Evolutionary conservation across 2,113 vertebrate genomes (phyloP), one percentile per base, ranked within the genome.

Genomic region (Ptilorrhoa leucosticta): DNA sequence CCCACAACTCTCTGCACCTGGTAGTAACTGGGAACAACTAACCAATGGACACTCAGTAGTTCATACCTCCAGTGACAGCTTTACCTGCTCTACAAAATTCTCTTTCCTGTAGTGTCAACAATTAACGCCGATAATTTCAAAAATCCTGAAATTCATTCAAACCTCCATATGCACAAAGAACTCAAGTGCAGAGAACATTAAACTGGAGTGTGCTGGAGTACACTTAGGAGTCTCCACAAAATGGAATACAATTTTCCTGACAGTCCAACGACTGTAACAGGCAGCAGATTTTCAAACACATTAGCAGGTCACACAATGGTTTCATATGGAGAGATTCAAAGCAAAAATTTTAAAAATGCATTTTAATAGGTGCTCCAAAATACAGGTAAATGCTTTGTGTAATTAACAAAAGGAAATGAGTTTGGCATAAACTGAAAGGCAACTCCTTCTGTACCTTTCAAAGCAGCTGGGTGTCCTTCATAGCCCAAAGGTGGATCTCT

Each of bases 361-460:
- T 76, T 77, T 76, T 42, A 78, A 71, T 22, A 16, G 20, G 4
- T 48, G 13, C 33, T 72, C 16, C 26, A 69, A 92, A 71, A 57
- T 6, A 20, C 10, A 75, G 21, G 57, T 28, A 68, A 84, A 78
- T 1, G 0, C 24, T 73, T 73, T 50, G 15, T 0, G 0, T 60
- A 61, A 87, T 53, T 76, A 76, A 85, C 4, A 68, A 31, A 85
- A 90, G 27, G 11, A 87, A 33, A 2, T 19, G 42, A 45, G 8
- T 45, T 48, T 72, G n/a, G 17, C 5, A 58, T 9, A 75, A 84
- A 57, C 12, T 45, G 66, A 68, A 96, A 83, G 28, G 6, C 30
- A 83, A 12, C 18, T 66, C 20, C 19, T 53, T 22, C 50, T 21
- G 5, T 30, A 60, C 11, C 8, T 72, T 80, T 22, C 22, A 40